Conservation (phyloP, 92 coral and sea anemone genomes). For the Plumapathes pennacea region DNA sequence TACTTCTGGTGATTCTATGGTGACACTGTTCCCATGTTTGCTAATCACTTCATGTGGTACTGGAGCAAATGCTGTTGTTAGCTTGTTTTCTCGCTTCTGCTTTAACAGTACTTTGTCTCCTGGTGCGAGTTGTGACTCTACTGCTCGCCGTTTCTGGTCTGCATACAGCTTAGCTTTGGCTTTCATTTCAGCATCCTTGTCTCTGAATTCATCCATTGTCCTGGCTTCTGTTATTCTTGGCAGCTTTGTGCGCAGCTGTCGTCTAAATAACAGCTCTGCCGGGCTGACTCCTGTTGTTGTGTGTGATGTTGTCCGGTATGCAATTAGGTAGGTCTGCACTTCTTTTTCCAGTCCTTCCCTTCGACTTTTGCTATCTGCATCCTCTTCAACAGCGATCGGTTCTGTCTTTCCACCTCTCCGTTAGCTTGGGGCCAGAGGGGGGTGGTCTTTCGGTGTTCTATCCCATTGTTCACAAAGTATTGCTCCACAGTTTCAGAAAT, state of each 20-base stretch:
- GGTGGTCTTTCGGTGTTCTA: slow-evolving; percentile 14
- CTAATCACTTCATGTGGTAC: slow-evolving; percentile 25
- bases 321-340: background rate
- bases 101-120: slow-evolving; percentile 49
- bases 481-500: slow-evolving; percentile 5
- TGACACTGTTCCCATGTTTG: slow-evolving; percentile 36
- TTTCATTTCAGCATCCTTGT: slow-evolving; percentile 40
- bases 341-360: slow-evolving; percentile 8
- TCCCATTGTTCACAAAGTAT: slow-evolving; percentile 7
- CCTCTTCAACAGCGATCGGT: slow-evolving; percentile 5
- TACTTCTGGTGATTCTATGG: slow-evolving; percentile 21
- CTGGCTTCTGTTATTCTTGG: background rate
- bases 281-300: slow-evolving; percentile 2
- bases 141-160: slow-evolving; percentile 23
- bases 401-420: background rate
- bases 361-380: slow-evolving; percentile 5
- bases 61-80: slow-evolving; percentile 23
- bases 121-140: slow-evolving; percentile 11
- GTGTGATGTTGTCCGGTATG: slow-evolving; percentile 1
- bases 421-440: slow-evolving; percentile 40
- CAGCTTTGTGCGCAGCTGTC: slow-evolving; percentile 7
- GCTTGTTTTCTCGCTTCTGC: slow-evolving; percentile 26
- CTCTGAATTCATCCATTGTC: slow-evolving; percentile 18
- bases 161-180: slow-evolving; percentile 38
- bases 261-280: slow-evolving; percentile 1